phyloP scores from a whole-genome alignment of 2,113 vertebrate species.

The Microtus richardsoni region DNA sequence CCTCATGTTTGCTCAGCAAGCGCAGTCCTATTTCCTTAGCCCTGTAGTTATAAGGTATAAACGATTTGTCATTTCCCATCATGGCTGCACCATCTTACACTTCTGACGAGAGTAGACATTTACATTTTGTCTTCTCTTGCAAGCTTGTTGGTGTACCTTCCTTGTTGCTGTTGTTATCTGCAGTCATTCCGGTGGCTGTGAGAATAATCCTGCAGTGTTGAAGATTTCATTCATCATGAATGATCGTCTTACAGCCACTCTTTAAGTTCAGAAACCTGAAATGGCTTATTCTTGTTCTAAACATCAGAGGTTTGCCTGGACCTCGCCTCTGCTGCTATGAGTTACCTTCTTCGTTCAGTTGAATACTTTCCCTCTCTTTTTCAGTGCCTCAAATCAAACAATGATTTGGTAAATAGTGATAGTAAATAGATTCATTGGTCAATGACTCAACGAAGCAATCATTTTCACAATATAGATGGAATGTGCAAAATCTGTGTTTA shows the following conservation, averaged over 20 bases:
- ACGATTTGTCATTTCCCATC: neutral
- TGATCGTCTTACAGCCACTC: neutral
- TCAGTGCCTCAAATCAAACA: neutral
- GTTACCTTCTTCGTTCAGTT: neutral
- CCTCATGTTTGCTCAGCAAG: too few species aligned
- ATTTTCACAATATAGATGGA: neutral
- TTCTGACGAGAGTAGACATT: neutral
- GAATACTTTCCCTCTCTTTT: neutral
- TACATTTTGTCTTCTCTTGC: neutral
- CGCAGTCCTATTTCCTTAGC: neutral
- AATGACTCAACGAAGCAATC: neutral
- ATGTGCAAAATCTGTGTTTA: neutral
- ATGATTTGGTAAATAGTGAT: neutral
- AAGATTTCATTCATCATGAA: constrained; percentile 9
- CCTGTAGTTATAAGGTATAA: neutral
- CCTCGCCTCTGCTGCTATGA: neutral
- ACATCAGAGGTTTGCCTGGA: neutral
- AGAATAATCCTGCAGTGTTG: neutral
- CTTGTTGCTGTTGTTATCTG: neutral
- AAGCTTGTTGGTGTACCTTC: neutral
- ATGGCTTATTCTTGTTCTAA: neutral
- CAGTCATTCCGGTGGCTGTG: neutral
- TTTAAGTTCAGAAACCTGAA: neutral
- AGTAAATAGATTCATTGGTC: neutral
- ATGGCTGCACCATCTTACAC: neutral